Base-by-base conservation (phyloP, 2,797 vertebrate genomes). In the Sebastiscus albofasciatus region DNA sequence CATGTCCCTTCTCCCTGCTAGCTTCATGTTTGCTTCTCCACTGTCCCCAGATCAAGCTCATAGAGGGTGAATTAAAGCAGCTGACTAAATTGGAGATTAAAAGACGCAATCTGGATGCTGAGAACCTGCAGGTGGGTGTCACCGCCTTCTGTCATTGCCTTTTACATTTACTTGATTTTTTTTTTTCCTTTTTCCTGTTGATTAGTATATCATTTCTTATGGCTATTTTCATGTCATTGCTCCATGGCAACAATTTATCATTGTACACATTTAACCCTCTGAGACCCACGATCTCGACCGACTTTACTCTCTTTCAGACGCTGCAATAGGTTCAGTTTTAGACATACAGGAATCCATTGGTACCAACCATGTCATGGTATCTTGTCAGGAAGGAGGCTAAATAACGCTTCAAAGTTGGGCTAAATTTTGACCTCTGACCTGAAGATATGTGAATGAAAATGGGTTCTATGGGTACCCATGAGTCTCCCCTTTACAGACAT, bases 41-140 rank as follows among this genome's bases (percentile, higher is more conserved):
- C 26, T 98, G 95, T 98, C 95, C 96, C 95, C 97, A 99, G 98
- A 99, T 99, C 97, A 98, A 96, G 92, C 97, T 98, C 95, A 99
- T 99, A 96, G 98, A 99, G 94, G 96, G 87, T 94, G 98, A 99
- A 94, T 97, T 99, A 97, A 96, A 97, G 97, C 98, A 99, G 95
- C 91, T 99, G 96, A 99, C 98, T 94, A 97, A 97, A 95, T 96
- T 99, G 97, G 98, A 99, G 95, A 95, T 99, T 96, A 98, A 98
- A 96, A 98, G 96, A 94, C 97, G 96, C 90, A 96, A 93, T 94
- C 96, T 98, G 97, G 97, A 99, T 93, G 90, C 97, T 93, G 98
- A 99, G 96, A 96, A 92, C 66, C 94, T 99, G 90, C 98, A 99
- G 98, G 98, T 99, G 97, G 62, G 98, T 98, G 90, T 91, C 88